Evolutionary conservation across 2,888 invertebrate genomes (phyloP).

Genomic region (Calameuta pallipes): DNA sequence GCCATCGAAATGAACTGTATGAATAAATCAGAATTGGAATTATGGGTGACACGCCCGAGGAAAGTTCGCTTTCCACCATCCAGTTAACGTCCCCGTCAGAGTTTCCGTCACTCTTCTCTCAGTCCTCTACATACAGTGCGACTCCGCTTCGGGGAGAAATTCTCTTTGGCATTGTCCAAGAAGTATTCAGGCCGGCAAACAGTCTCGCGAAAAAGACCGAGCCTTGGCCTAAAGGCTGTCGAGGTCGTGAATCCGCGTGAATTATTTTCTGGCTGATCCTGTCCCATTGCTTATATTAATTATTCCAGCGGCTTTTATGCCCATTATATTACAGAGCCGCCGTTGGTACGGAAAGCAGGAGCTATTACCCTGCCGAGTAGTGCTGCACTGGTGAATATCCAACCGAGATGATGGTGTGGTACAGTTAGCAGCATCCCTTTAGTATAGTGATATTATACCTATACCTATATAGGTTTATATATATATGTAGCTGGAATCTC

Average conservation of each 20-base stretch:
- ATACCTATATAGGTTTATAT: background rate
- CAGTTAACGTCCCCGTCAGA: background rate
- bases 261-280: conserved; percentile 31
- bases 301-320: conserved; percentile 39
- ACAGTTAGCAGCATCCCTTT: background rate
- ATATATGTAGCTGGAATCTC: background rate
- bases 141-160: background rate
- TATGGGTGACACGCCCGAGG: background rate
- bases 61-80: background rate
- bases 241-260: conserved; percentile 8
- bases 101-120: background rate
- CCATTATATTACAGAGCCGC: conserved; percentile 38
- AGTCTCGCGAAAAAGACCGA: background rate
- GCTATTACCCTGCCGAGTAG: conserved; percentile 31
- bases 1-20: background rate
- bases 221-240: background rate
- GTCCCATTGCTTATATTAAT: conserved; percentile 34
- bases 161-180: background rate
- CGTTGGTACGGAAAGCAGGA: conserved; percentile 15
- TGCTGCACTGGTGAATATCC: conserved; percentile 28
- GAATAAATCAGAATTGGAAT: background rate
- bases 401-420: conserved; percentile 1
- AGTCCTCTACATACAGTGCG: background rate
- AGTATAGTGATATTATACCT: background rate
- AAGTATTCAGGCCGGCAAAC: background rate